Evolutionary conservation across 2,113 vertebrate genomes (phyloP), one percentile per base, ranked within the genome.

Genomic region (Solea solea): DNA sequence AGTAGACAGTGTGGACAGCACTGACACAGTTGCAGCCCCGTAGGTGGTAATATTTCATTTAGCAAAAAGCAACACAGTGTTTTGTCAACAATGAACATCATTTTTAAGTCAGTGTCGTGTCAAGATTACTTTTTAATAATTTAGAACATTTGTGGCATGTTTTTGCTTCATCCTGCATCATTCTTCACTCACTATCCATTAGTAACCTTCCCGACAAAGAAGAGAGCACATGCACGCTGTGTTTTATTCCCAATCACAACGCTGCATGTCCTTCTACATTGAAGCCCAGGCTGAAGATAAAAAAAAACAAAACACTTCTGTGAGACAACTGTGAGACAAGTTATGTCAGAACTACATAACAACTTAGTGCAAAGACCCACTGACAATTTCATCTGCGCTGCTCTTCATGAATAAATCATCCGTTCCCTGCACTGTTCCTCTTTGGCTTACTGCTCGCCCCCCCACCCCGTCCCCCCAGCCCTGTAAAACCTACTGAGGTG

Each of bases 381-480:
- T 82, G 76, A 85, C 76, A 81, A 63, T 90, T 90, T 89, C 74
- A 83, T 88, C 83, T 28, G 64, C 10, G 44, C 59, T 9, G 3
- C 64, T 81, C 59, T 76, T 86, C 83, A 90, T 91, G 90, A 90
- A 94, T 92, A 91, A 93, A 86, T 90, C 82, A 93, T 91, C 81
- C 74, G 45, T 68, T 71, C 65, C 48, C 34, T 7, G 4, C 34
- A 12, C 54, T 54, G 67, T 60, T 68, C 79, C 86, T 83, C 81
- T 84, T 83, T 74, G 21, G 21, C 51, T 25, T 3, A 9, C 4
- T 25, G 16, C 51, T 27, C 51, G 1, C 21, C n/a, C n/a, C n/a
- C n/a, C 12, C 12, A 7, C 12, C 8, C 50, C 8, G 62, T 73
- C 87, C 90, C 82, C 64, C 10, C 54, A 15, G 87, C 68, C 79